Conservation (phyloP, 2,888 invertebrate genomes). For the Coronaproctus castanopsis region DNA sequence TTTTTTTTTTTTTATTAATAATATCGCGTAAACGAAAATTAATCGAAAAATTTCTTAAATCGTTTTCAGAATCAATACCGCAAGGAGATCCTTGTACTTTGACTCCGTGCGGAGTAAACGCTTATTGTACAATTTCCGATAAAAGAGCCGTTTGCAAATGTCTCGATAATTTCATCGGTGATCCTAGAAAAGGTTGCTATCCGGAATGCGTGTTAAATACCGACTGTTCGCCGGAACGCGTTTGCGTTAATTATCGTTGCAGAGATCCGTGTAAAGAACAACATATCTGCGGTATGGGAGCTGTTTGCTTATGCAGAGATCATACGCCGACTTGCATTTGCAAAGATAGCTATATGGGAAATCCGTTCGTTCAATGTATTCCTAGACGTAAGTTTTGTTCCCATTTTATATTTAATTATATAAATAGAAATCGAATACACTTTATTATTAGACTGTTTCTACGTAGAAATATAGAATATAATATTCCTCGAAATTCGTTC, state of each 20-base stretch:
- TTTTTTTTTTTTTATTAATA: no score
- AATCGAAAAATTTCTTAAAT: no score
- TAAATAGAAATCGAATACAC: no score
- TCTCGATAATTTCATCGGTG: constrained; percentile 50
- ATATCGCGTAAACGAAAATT: no score
- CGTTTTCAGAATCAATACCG: constrained; percentile 30
- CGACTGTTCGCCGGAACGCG: constrained; percentile 50
- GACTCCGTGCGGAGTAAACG: constrained; percentile 57
- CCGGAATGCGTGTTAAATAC: constrained; percentile 67
- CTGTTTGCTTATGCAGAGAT: constrained; percentile 54
- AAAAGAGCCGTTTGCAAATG: constrained; percentile 58
- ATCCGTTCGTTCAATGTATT: constrained; percentile 56
- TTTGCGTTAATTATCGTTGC: constrained; percentile 51
- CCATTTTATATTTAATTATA: no score
- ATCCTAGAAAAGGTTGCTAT: constrained; percentile 53
- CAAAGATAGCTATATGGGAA: constrained; percentile 53
- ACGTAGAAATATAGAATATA: no score
- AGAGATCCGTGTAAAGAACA: constrained; percentile 46
- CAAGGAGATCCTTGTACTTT: constrained; percentile 47
- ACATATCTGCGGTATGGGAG: constrained; percentile 57
- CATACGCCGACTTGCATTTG: constrained; percentile 69
- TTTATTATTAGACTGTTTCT: no score
- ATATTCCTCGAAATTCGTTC: no score
- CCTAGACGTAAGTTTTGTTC: constrained; percentile 30
- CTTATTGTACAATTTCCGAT: constrained; percentile 48